phyloP scores from a whole-genome alignment of 2,797 vertebrate species.

The Luscinia megarhynchos region DNA sequence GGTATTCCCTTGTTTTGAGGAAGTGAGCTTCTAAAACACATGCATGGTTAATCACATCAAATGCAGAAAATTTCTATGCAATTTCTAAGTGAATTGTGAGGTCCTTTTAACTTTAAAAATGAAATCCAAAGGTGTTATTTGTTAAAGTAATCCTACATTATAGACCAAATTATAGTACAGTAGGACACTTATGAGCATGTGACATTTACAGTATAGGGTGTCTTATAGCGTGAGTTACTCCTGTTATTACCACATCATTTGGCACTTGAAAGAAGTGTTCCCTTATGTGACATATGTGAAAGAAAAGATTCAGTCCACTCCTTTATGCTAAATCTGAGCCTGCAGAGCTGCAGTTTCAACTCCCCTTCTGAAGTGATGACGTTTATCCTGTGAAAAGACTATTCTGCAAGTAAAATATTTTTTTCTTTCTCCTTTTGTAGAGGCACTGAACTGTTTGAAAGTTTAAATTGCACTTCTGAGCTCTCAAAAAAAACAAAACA shows the following conservation, averaged over 20 bases:
- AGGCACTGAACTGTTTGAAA: background rate
- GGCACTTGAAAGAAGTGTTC: constrained; percentile 7
- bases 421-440: background rate
- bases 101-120: constrained; percentile 29
- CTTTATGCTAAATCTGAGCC: background rate
- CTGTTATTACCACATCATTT: constrained; percentile 8
- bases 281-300: background rate
- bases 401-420: background rate
- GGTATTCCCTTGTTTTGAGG: background rate
- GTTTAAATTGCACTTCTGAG: background rate
- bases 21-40: background rate
- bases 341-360: background rate
- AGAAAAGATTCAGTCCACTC: constrained; percentile 3
- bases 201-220: background rate
- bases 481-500: background rate
- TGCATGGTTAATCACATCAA: background rate
- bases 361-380: constrained; percentile 15
- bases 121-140: constrained; percentile 23
- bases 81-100: background rate
- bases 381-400: constrained; percentile 14
- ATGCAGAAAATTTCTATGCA: background rate
- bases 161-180: constrained; percentile 38
- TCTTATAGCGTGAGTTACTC: background rate
- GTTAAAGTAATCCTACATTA: constrained; percentile 6
- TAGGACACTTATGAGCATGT: background rate